phyloP scores from a whole-genome alignment of 2,888 invertebrate genomes.

The Choreutis nemorana region DNA sequence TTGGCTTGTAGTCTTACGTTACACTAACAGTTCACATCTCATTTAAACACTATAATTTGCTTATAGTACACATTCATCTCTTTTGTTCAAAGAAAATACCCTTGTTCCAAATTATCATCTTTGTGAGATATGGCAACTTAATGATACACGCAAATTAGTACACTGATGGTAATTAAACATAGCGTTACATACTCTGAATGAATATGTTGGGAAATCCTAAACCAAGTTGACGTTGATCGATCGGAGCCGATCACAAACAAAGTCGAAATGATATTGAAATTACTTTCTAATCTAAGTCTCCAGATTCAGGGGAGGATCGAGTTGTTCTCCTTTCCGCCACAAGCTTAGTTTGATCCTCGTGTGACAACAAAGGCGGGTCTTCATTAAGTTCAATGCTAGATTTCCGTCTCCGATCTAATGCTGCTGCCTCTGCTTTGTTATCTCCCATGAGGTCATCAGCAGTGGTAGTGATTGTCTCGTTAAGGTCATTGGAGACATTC shows the following conservation, averaged over 20 bases:
- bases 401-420: constrained; percentile 49
- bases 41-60: constrained; percentile 45
- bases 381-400: constrained; percentile 17
- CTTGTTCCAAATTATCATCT: too few species aligned
- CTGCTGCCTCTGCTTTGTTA: constrained; percentile 23
- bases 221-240: constrained; percentile 34
- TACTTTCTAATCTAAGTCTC: constrained; percentile 39
- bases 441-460: constrained; percentile 1
- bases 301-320: constrained; percentile 39
- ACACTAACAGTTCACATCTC: too few species aligned
- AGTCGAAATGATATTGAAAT: constrained; percentile 20
- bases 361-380: constrained; percentile 20
- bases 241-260: constrained; percentile 23
- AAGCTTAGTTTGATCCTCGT: constrained; percentile 12
- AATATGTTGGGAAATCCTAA: constrained; percentile 23
- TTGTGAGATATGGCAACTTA: too few species aligned
- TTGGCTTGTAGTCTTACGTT: too few species aligned
- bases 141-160: too few species aligned
- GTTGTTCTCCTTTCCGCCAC: constrained; percentile 24
- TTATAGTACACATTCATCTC: too few species aligned
- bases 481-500: too few species aligned
- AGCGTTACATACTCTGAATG: too few species aligned
- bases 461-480: background rate
- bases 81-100: too few species aligned
- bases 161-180: too few species aligned